Conservation (phyloP, 1,140 invertebrate genomes). For the Oppia nitens region DNA sequence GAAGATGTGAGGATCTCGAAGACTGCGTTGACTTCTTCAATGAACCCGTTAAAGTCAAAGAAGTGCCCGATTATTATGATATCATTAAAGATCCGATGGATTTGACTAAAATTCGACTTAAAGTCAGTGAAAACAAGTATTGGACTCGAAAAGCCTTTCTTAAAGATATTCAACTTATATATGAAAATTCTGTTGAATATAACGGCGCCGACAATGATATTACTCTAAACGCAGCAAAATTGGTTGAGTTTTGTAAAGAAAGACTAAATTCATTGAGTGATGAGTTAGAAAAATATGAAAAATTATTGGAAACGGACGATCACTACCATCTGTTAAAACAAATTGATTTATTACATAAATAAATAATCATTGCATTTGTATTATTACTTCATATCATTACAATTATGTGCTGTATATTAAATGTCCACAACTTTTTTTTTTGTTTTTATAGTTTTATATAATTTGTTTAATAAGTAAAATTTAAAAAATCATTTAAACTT, state of each 20-base stretch:
- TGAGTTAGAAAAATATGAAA: too few species aligned
- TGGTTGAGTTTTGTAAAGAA: constrained; percentile 35
- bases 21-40: constrained; percentile 46
- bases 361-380: too few species aligned
- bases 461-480: too few species aligned
- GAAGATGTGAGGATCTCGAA: not conserved
- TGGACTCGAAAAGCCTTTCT: constrained; percentile 73
- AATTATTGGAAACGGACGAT: too few species aligned
- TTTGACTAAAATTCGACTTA: constrained; percentile 73
- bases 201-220: constrained; percentile 80
- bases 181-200: constrained; percentile 69
- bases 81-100: constrained; percentile 88
- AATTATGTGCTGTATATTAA: too few species aligned
- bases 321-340: too few species aligned
- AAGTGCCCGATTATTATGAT: constrained; percentile 78
- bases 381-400: too few species aligned
- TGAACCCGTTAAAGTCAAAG: constrained; percentile 88
- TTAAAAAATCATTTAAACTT: too few species aligned
- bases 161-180: constrained; percentile 67
- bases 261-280: not conserved
- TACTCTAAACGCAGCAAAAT: constrained; percentile 61
- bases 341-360: too few species aligned
- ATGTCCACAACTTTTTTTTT: too few species aligned
- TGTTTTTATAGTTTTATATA: too few species aligned
- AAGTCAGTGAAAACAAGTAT: constrained; percentile 57